Conservation (phyloP, 2,113 vertebrate genomes). For the Amphiprion percula region DNA sequence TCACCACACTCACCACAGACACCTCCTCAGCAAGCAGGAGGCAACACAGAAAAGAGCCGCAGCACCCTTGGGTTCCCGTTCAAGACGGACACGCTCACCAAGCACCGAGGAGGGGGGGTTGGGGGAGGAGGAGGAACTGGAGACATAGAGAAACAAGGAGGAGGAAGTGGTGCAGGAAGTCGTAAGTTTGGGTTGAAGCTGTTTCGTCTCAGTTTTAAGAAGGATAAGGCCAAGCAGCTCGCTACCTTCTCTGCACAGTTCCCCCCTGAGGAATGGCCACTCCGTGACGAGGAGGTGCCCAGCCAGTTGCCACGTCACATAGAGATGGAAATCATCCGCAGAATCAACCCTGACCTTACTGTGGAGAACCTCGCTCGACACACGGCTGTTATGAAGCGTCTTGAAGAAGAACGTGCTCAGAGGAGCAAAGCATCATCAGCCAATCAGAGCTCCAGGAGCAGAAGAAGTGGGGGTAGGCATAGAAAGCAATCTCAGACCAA, state of each 20-base stretch:
- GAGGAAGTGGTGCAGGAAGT: conserved; percentile 62
- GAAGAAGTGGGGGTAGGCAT: conserved; percentile 90
- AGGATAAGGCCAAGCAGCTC: conserved; percentile 96
- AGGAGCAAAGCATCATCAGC: conserved; percentile 94
- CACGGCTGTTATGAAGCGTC: conserved; percentile 98
- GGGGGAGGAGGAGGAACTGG: conserved; percentile 73
- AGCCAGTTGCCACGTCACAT: conserved; percentile 94
- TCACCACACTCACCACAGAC: conserved; percentile 85
- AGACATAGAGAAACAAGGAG: conserved; percentile 89
- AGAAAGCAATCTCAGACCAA: conserved; percentile 94
- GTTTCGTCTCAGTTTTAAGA: conserved; percentile 97
- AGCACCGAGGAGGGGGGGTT: conserved; percentile 86
- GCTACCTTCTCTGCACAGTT: conserved; percentile 98
- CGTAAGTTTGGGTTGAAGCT: conserved; percentile 98
- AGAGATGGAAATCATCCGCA: conserved; percentile 97
- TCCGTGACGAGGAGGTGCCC: conserved; percentile 94
- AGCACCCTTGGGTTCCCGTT: conserved; percentile 94
- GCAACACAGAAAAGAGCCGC: conserved; percentile 92
- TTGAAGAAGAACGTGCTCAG: conserved; percentile 97
- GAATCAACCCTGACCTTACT: conserved; percentile 98
- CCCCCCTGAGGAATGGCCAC: conserved; percentile 97
- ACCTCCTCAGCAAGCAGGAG: conserved; percentile 84
- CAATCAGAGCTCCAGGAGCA: conserved; percentile 94
- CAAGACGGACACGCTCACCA: conserved; percentile 93
- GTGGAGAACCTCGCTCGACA: conserved; percentile 97